These are phyloP conservation scores for Tigriopus californicus DNA, from an alignment of 2,888 invertebrate species.

Conservation along the genomic window DNA sequence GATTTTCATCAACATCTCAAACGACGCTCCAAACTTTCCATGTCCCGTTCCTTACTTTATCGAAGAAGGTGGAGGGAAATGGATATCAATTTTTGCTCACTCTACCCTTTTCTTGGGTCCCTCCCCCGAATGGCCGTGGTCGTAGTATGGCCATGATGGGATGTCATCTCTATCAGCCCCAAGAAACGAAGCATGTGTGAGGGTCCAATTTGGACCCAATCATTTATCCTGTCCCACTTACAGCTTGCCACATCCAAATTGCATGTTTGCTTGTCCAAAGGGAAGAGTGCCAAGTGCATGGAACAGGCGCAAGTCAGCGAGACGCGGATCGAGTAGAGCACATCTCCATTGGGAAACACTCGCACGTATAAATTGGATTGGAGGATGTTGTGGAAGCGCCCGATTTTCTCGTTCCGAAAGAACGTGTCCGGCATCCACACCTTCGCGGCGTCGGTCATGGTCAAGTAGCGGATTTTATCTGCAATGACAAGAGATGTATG, in stretches of 20 bases:
- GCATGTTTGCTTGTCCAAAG: conserved; percentile 31
- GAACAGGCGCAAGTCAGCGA: conserved; percentile 31
- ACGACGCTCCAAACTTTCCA: no score
- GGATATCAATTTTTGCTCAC: no score
- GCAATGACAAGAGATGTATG: neutral
- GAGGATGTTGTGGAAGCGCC: conserved; percentile 15
- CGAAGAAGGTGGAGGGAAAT: no score
- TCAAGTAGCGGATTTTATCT: conserved; percentile 16
- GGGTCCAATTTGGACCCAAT: neutral
- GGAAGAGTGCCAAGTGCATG: conserved; percentile 32
- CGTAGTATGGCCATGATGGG: no score
- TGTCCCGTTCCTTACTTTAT: no score
- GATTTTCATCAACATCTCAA: no score
- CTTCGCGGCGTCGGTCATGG: conserved; percentile 15
- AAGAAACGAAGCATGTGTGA: neutral
- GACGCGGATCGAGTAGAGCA: conserved; percentile 21
- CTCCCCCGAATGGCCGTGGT: no score
- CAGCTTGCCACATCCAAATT: conserved; percentile 30
- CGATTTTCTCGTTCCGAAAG: conserved; percentile 16
- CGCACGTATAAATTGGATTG: conserved; percentile 15
- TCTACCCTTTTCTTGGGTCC: no score
- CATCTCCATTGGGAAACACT: conserved; percentile 16
- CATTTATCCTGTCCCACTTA: conserved; percentile 21
- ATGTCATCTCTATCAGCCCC: no score
- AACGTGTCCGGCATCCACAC: conserved; percentile 17